phyloP scores from a whole-genome alignment of 2,113 vertebrate species.

The Tyto alba region DNA sequence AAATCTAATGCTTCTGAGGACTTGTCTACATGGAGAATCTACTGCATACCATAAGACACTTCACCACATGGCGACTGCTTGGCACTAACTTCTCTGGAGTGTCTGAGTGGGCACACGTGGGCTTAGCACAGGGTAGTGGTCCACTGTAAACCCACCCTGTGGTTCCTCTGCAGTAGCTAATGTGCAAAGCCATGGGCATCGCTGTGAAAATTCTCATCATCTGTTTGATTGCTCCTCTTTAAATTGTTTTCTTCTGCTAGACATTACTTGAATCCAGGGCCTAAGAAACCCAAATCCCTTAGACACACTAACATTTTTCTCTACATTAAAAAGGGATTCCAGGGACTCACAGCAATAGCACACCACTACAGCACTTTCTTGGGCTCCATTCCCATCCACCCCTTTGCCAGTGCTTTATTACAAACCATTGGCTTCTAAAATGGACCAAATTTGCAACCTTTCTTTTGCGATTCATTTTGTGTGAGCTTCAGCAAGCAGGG shows the following conservation, averaged over 20 bases:
- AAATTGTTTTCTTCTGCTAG: not conserved
- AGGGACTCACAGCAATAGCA: not conserved
- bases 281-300: not conserved
- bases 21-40: slow-evolving; percentile 20
- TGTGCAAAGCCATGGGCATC: not conserved
- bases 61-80: accelerated
- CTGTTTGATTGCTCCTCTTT: not conserved
- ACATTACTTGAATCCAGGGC: not conserved
- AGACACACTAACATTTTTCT: not conserved
- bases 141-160: accelerated
- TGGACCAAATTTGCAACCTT: not conserved
- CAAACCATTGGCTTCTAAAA: not conserved
- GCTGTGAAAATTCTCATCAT: not conserved
- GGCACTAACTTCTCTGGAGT: not conserved
- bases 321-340: not conserved
- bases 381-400: not conserved
- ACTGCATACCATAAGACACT: not conserved
- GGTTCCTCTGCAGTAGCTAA: not conserved
- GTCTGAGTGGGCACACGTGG: not conserved
- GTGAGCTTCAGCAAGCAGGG: not conserved
- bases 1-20: not conserved
- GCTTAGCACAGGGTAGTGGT: not conserved
- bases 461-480: not conserved
- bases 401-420: not conserved
- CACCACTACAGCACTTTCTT: not conserved